Conservation (phyloP, 1,140 invertebrate genomes). For the Scylla paramamosain region DNA sequence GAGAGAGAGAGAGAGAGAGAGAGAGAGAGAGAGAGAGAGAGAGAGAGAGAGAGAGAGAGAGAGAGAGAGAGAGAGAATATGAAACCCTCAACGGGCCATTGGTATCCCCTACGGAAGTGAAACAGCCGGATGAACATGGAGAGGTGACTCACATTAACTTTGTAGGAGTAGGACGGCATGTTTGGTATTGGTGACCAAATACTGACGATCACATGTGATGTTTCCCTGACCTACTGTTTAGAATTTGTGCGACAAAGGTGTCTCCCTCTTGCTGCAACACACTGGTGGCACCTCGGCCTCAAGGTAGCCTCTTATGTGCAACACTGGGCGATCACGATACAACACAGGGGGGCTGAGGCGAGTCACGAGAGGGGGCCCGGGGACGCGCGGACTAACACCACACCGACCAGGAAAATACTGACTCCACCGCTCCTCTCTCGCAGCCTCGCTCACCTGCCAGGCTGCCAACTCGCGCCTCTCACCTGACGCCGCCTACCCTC, state of each 20-base stretch:
- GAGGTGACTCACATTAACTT: background rate
- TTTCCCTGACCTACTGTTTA: background rate
- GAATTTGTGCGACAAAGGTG: background rate
- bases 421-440: background rate
- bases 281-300: background rate
- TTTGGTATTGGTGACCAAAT: background rate
- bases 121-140: background rate
- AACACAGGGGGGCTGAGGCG: background rate
- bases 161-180: constrained; percentile 3
- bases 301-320: background rate
- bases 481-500: background rate
- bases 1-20: constrained; percentile 20
- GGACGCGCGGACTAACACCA: background rate
- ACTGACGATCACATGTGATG: background rate
- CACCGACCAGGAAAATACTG: background rate
- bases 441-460: background rate
- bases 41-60: constrained; percentile 20
- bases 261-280: background rate
- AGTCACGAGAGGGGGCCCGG: background rate
- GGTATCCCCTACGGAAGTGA: background rate
- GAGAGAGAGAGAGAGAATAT: background rate
- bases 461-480: background rate
- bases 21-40: constrained; percentile 20
- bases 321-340: background rate
- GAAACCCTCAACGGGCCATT: background rate